Evolutionary conservation across 2,888 invertebrate species (phyloP).

Genomic region (Nephrotoma guestfalica): DNA sequence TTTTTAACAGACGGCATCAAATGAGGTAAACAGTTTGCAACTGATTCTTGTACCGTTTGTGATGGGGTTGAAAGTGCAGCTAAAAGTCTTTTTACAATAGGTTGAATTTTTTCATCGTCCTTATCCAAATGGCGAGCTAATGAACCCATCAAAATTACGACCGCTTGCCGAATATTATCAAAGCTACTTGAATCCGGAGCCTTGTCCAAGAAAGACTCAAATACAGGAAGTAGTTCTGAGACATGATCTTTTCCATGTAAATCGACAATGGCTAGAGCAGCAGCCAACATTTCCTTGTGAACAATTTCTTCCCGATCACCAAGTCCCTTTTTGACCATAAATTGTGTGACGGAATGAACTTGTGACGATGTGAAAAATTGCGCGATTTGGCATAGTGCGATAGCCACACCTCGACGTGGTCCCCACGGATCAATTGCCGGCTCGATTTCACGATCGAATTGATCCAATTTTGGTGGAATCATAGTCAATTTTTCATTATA

Average conservation of each 20-base stretch:
- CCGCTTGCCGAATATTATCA: slow-evolving; percentile 89
- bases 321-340: slow-evolving; percentile 74
- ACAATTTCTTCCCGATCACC: slow-evolving; percentile 73
- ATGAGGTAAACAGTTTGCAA: slow-evolving; percentile 89
- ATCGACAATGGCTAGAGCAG: slow-evolving; percentile 84
- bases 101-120: slow-evolving; percentile 75
- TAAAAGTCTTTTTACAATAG: slow-evolving; percentile 84
- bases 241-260: slow-evolving; percentile 78
- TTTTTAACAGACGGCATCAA: slow-evolving; percentile 84
- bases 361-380: slow-evolving; percentile 43
- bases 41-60: slow-evolving; percentile 95
- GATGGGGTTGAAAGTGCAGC: slow-evolving; percentile 91
- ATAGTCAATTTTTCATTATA: slow-evolving; percentile 66
- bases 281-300: slow-evolving; percentile 80
- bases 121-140: slow-evolving; percentile 91
- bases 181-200: slow-evolving; percentile 81
- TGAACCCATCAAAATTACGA: slow-evolving; percentile 94
- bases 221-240: slow-evolving; percentile 69
- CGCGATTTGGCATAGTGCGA: slow-evolving; percentile 67
- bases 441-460: slow-evolving; percentile 78
- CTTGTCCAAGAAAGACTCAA: slow-evolving; percentile 84
- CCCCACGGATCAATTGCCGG: slow-evolving; percentile 83
- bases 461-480: slow-evolving; percentile 75
- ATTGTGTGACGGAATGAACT: slow-evolving; percentile 56
- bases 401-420: slow-evolving; percentile 75